A percentile compares a stretch with the other conserved stretches of the same genome.
Conservation (phyloP, 2,888 invertebrate genomes). For the Erebia epiphron region DNA sequence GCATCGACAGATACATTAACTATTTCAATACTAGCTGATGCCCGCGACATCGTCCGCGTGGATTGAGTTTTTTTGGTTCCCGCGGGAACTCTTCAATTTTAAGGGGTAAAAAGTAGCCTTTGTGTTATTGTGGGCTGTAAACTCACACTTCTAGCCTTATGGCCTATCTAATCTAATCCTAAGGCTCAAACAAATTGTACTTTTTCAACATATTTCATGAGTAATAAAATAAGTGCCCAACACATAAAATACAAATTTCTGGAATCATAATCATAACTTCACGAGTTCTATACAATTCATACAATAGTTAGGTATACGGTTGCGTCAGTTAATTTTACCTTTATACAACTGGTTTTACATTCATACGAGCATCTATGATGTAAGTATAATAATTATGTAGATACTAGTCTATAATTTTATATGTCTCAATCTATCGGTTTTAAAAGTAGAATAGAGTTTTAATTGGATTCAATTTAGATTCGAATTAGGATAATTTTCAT, state of each 20-base stretch:
- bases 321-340: conserved; percentile 22
- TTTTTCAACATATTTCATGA: no score
- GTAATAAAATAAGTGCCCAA: conserved; percentile 2
- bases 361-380: conserved; percentile 21
- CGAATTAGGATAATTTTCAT: conserved; percentile 26
- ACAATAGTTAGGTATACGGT: conserved; percentile 7
- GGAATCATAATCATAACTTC: conserved; percentile 16
- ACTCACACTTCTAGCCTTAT: no score
- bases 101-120: no score
- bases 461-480: conserved; percentile 29
- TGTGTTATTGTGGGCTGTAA: no score
- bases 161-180: no score
- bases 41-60: no score
- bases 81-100: no score
- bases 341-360: conserved; percentile 21
- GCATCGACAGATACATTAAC: neutral
- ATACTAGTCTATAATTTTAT: conserved; percentile 27
- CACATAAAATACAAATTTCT: conserved; percentile 16
- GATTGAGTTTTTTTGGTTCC: no score
- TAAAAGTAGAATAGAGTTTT: conserved; percentile 15
- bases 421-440: conserved; percentile 32
- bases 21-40: neutral
- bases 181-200: no score
- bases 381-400: conserved; percentile 28
- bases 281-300: conserved; percentile 22